These are phyloP conservation scores for Polia nebulosa DNA, from an alignment of 2,888 invertebrate genomes.

Conservation along the genomic window DNA sequence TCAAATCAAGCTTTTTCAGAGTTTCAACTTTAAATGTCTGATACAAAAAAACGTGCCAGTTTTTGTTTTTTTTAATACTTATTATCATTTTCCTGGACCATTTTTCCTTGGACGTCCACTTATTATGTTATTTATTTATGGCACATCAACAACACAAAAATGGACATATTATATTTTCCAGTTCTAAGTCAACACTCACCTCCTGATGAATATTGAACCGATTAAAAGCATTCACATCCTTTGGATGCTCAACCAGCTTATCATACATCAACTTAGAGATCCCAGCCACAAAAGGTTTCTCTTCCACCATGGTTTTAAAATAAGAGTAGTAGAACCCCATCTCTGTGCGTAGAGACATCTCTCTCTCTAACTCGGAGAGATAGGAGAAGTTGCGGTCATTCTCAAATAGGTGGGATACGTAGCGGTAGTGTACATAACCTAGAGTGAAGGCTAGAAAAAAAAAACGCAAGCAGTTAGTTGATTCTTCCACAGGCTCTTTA, in stretches of 20 bases:
- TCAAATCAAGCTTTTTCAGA: too few relatives aligned
- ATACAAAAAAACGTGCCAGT: too few relatives aligned
- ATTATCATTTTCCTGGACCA: too few relatives aligned
- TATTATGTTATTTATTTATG: too few relatives aligned
- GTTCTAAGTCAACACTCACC: constrained; percentile 89
- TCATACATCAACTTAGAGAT: constrained; percentile 93
- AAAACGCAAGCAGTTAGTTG: background rate
- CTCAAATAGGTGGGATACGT: constrained; percentile 95
- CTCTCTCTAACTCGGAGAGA: constrained; percentile 95
- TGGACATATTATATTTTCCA: too few relatives aligned
- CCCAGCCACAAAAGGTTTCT: constrained; percentile 91
- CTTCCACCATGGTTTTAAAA: constrained; percentile 95
- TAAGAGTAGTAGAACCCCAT: constrained; percentile 98
- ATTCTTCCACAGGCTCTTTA: too few relatives aligned
- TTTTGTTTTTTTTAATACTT: too few relatives aligned
- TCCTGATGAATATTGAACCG: constrained; percentile 97
- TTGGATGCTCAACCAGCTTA: constrained; percentile 95
- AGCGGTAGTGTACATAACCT: constrained; percentile 92
- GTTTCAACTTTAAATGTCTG: too few relatives aligned
- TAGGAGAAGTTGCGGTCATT: constrained; percentile 96
- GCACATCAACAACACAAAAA: too few relatives aligned
- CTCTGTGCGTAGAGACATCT: constrained; percentile 96
- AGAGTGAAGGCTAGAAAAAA: constrained; percentile 89
- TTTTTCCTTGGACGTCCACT: too few relatives aligned
- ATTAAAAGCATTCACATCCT: constrained; percentile 95